Conservation (phyloP, 2,797 vertebrate genomes). For the Ficedula albicollis region DNA sequence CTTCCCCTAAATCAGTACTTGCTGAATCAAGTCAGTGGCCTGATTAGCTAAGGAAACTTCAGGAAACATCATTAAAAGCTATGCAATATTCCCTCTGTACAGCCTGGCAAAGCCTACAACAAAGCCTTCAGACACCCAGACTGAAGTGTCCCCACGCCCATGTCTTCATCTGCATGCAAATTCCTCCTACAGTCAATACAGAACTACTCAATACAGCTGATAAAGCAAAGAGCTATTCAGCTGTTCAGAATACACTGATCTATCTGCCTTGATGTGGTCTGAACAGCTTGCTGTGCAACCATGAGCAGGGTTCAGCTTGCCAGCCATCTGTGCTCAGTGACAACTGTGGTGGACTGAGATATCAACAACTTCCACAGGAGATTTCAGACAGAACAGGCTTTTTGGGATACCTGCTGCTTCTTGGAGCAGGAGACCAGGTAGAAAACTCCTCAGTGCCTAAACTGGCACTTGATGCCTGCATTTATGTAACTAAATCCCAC, state of each 20-base stretch:
- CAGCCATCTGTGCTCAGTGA: background rate
- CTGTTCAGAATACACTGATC: background rate
- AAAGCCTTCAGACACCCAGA: background rate
- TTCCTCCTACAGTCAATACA: background rate
- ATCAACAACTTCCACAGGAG: background rate
- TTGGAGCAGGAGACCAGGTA: background rate
- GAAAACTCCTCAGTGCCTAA: background rate
- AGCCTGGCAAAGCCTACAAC: background rate
- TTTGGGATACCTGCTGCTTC: background rate
- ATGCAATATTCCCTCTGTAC: background rate
- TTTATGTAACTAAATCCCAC: conserved; percentile 40
- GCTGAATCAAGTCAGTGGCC: background rate
- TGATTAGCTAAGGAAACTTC: background rate
- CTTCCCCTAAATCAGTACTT: background rate
- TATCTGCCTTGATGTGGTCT: background rate
- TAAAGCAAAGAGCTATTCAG: background rate
- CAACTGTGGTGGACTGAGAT: background rate
- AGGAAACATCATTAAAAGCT: background rate
- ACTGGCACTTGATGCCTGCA: background rate
- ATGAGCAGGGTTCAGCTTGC: background rate
- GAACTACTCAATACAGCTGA: background rate
- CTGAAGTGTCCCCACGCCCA: background rate
- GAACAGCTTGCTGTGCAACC: background rate
- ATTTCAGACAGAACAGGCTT: background rate
- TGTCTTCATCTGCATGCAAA: background rate